A percentile compares a stretch with the other conserved stretches of the same genome.
These are phyloP conservation scores for Himalopsyche phryganea DNA, from an alignment of 1,140 invertebrate genomes.

Conservation along the genomic window DNA sequence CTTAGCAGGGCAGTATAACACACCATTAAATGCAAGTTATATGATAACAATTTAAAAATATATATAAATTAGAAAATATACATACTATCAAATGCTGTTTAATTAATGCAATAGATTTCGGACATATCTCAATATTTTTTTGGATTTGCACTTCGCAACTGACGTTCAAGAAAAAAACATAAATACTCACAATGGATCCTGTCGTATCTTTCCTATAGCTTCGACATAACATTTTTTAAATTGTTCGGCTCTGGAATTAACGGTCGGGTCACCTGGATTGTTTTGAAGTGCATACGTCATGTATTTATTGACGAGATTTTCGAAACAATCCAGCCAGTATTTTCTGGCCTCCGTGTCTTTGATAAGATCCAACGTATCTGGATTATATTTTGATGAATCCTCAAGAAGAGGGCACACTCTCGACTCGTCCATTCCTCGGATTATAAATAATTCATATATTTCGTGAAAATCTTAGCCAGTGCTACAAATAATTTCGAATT, in stretches of 20 bases:
- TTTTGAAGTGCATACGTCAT: slow-evolving; percentile 73
- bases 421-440: slow-evolving; percentile 23
- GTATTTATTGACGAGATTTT: slow-evolving; percentile 75
- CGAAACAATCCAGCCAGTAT: slow-evolving; percentile 92
- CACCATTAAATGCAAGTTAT: no score
- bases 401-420: slow-evolving; percentile 46
- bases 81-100: no score
- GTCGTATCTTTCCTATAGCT: slow-evolving; percentile 71
- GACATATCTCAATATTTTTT: no score
- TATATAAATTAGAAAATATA: no score
- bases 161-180: no score
- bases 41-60: no score
- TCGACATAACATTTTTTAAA: slow-evolving; percentile 82
- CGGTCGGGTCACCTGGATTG: slow-evolving; percentile 69
- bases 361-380: slow-evolving; percentile 86
- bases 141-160: no score
- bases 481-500: no score
- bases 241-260: slow-evolving; percentile 72
- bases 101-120: no score
- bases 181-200: slow-evolving; percentile 73
- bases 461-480: no score
- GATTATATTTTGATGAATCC: slow-evolving; percentile 63
- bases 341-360: slow-evolving; percentile 80
- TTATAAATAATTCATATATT: neutral
- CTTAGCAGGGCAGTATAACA: no score